phyloP scores from a whole-genome alignment of 1,140 invertebrate genomes.

The Pectinophora gossypiella region DNA sequence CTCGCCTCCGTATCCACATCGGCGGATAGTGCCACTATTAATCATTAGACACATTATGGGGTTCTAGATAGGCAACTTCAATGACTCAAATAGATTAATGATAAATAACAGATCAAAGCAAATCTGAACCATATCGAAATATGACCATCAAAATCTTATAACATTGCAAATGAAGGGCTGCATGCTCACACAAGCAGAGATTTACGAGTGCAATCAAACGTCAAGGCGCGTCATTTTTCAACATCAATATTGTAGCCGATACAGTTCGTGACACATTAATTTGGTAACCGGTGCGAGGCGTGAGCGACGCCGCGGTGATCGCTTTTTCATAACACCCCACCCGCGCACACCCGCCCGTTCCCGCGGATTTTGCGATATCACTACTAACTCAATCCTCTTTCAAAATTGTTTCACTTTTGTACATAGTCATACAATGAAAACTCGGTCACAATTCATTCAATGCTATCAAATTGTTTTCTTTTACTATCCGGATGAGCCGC shows the following conservation, averaged over 20 bases:
- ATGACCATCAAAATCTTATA: background rate
- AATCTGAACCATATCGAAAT: background rate
- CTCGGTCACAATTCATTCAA: background rate
- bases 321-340: constrained; percentile 26
- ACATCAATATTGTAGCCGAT: constrained; percentile 32
- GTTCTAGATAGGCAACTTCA: background rate
- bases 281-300: constrained; percentile 31
- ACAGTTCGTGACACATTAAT: constrained; percentile 42
- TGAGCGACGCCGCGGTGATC: constrained; percentile 17
- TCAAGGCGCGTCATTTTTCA: constrained; percentile 36
- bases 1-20: constrained; percentile 22
- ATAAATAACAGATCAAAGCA: background rate
- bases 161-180: constrained; percentile 7
- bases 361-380: background rate
- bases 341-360: background rate
- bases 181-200: constrained; percentile 16
- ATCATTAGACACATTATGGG: constrained; percentile 18
- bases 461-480: background rate
- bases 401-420: background rate
- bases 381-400: constrained; percentile 1
- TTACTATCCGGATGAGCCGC: background rate
- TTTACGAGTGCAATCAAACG: constrained; percentile 41
- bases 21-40: constrained; percentile 33
- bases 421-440: background rate
- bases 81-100: background rate